phyloP scores from a whole-genome alignment of 1,140 invertebrate genomes.

The Carposina sasakii region DNA sequence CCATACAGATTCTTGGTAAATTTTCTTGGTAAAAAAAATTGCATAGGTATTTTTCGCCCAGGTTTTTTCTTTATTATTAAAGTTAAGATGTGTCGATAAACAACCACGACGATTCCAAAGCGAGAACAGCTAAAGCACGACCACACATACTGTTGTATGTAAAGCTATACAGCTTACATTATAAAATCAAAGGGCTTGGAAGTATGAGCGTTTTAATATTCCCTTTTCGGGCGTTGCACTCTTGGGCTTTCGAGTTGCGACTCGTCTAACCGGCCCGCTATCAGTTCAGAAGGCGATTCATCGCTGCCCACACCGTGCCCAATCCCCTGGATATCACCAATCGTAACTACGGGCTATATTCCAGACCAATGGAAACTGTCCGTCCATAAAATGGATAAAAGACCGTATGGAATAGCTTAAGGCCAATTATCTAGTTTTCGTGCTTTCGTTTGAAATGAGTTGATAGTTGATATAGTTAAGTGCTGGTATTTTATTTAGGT shows the following conservation, averaged over 20 bases:
- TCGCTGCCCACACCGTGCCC: conserved; percentile 49
- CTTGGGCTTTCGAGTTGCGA: conserved; percentile 37
- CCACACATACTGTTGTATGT: not conserved
- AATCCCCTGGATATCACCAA: conserved; percentile 55
- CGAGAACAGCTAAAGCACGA: not conserved
- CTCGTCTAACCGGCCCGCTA: conserved; percentile 69
- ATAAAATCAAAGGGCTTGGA: conserved; percentile 57
- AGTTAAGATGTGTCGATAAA: too few relatives aligned
- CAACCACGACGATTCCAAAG: not conserved
- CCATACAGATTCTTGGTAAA: too few relatives aligned
- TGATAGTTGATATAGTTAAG: too few relatives aligned
- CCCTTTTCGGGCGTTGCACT: conserved; percentile 69
- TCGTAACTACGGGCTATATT: conserved; percentile 46
- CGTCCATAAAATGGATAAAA: too few relatives aligned
- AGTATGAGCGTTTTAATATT: conserved; percentile 65
- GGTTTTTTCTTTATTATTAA: too few relatives aligned
- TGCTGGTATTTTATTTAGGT: too few relatives aligned
- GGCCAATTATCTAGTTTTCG: too few relatives aligned
- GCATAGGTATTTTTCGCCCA: too few relatives aligned
- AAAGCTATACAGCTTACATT: conserved; percentile 2
- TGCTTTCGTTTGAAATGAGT: too few relatives aligned
- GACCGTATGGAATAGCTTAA: too few relatives aligned
- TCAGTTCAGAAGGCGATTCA: conserved; percentile 64
- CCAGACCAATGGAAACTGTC: conserved; percentile 30
- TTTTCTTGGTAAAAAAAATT: too few relatives aligned